A percentile compares a stretch with the other conserved stretches of the same genome.
Evolutionary conservation across 2,888 invertebrate species (phyloP).

Genomic region (Synanthedon myopaeformis): DNA sequence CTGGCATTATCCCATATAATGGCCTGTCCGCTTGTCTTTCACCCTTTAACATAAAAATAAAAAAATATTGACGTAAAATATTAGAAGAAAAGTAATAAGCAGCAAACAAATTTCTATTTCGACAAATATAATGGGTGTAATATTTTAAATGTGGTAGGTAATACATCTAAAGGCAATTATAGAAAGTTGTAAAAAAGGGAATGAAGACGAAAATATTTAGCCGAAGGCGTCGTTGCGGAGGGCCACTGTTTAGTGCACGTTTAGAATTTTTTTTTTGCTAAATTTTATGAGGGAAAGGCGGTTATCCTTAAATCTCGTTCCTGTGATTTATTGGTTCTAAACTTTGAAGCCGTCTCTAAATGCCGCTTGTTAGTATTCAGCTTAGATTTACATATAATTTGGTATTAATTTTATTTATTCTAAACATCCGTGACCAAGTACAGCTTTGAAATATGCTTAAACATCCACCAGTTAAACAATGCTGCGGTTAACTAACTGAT

Average conservation of each 20-base stretch:
- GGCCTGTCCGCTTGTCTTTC: too few species aligned
- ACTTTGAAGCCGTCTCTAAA: slow-evolving; percentile 30
- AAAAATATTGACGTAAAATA: too few species aligned
- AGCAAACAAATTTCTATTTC: neutral
- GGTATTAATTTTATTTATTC: slow-evolving; percentile 24
- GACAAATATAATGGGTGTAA: slow-evolving; percentile 12
- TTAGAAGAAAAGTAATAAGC: too few species aligned
- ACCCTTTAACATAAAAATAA: too few species aligned
- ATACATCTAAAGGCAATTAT: slow-evolving; percentile 50
- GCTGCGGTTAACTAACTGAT: too few species aligned
- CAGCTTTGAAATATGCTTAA: too few species aligned
- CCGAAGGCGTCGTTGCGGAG: slow-evolving; percentile 39
- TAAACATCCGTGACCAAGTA: too few species aligned
- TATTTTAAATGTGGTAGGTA: slow-evolving; percentile 41
- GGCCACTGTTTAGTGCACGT: slow-evolving; percentile 59
- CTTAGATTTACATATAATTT: slow-evolving; percentile 59
- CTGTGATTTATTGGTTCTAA: slow-evolving; percentile 48
- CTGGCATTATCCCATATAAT: too few species aligned
- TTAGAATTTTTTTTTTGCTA: slow-evolving; percentile 33
- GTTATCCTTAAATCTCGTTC: slow-evolving; percentile 47
- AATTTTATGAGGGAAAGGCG: slow-evolving; percentile 34
- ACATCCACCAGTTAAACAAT: slow-evolving; percentile 2
- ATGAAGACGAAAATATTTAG: slow-evolving; percentile 44
- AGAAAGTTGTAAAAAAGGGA: slow-evolving; percentile 39
- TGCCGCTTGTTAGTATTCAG: slow-evolving; percentile 58